Percentiles rank a stretch among this genome's conserved stretches.
Evolutionary conservation across 2,888 invertebrate genomes (phyloP).

Genomic region (Pachycephus smyrnensis): DNA sequence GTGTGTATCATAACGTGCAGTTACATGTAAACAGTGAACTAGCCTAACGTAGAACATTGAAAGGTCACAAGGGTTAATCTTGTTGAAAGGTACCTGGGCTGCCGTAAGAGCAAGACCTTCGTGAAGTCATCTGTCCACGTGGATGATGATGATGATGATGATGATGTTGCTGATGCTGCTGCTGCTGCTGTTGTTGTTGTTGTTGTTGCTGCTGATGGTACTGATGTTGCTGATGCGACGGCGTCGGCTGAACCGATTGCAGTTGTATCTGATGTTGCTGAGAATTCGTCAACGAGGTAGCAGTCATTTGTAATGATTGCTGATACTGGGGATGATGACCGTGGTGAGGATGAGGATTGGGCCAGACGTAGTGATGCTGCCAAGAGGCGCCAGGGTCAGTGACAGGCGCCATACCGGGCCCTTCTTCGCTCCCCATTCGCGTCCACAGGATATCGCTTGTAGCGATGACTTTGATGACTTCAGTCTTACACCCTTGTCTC

Average conservation of each 20-base stretch:
- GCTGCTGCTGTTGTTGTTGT: constrained; percentile 37
- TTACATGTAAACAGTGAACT: too few relatives aligned
- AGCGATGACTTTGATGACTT: too few relatives aligned
- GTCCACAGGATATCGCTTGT: constrained; percentile 12
- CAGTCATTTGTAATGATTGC: constrained; percentile 12
- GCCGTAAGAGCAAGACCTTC: constrained; percentile 39
- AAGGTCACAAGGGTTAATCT: too few relatives aligned
- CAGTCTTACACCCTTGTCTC: too few relatives aligned
- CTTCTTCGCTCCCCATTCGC: constrained; percentile 51
- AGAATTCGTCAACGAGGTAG: neutral
- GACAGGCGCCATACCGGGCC: constrained; percentile 44
- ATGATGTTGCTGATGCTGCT: constrained; percentile 35
- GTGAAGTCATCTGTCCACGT: constrained; percentile 36
- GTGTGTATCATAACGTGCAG: too few relatives aligned
- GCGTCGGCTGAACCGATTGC: constrained; percentile 22
- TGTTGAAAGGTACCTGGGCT: constrained; percentile 41
- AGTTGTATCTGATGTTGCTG: constrained; percentile 24
- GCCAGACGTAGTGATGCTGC: constrained; percentile 60
- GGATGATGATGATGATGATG: constrained; percentile 40
- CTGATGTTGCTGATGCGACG: constrained; percentile 27
- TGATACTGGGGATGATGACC: constrained; percentile 38
- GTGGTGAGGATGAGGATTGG: constrained; percentile 42
- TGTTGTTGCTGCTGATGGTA: constrained; percentile 37
- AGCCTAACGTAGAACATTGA: too few relatives aligned
- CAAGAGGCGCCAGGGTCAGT: constrained; percentile 54